Percentiles rank a stretch among this genome's conserved stretches.
Conservation (phyloP, 1,140 invertebrate genomes). For the Drosophila tristis region DNA sequence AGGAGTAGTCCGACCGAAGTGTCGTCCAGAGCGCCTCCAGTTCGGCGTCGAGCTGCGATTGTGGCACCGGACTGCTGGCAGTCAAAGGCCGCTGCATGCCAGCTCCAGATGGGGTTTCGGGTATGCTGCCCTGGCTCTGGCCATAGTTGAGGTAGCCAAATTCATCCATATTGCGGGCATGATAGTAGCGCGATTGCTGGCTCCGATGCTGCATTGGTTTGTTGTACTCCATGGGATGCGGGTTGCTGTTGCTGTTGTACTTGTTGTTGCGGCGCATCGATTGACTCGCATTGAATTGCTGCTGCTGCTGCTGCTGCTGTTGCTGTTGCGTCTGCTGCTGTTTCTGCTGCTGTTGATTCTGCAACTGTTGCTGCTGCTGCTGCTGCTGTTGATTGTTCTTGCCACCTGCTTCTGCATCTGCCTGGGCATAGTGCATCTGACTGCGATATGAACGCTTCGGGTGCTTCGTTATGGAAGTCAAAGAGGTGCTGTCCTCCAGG, state of each 20-base stretch:
- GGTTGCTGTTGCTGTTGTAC: constrained; percentile 9
- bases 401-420: constrained; percentile 1
- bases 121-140: not conserved
- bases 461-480: constrained; percentile 28
- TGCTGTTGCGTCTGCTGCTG: not conserved
- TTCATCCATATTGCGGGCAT: constrained; percentile 50
- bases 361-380: not conserved
- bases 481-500: constrained; percentile 21
- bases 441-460: constrained; percentile 57
- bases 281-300: not conserved
- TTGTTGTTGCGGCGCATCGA: not conserved
- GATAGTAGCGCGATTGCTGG: constrained; percentile 58
- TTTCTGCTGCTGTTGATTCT: constrained; percentile 1
- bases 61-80: too few relatives aligned
- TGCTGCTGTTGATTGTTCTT: not conserved
- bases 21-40: constrained; percentile 25
- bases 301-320: constrained; percentile 7
- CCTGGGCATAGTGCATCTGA: constrained; percentile 36
- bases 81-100: too few relatives aligned
- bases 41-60: constrained; percentile 47
- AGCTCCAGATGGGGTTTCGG: too few relatives aligned
- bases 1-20: too few relatives aligned
- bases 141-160: constrained; percentile 27
- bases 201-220: constrained; percentile 7
- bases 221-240: not conserved